phyloP scores from a whole-genome alignment of 92 coral and sea anemone genomes.

The Desmophyllum pertusum region DNA sequence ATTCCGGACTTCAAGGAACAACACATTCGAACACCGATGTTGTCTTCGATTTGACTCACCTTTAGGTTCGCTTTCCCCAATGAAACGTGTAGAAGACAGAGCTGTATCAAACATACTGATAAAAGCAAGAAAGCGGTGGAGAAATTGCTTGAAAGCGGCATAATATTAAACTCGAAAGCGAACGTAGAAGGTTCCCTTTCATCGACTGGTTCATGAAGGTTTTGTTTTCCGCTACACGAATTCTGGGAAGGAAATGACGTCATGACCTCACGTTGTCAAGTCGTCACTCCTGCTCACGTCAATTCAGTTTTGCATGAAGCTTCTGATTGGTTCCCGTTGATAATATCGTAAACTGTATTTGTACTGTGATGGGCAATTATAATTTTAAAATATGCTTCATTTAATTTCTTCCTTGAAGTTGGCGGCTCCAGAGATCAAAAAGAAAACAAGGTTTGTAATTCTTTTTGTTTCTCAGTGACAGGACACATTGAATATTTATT shows the following conservation, averaged over 20 bases:
- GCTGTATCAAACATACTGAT: conserved; percentile 12
- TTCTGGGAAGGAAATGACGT: conserved; percentile 33
- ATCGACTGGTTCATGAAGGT: neutral
- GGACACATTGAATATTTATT: too few relatives aligned
- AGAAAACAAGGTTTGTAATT: too few relatives aligned
- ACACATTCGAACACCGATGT: neutral
- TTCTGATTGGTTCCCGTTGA: neutral
- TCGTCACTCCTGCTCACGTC: neutral
- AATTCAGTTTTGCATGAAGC: too few relatives aligned
- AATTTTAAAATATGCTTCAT: too few relatives aligned
- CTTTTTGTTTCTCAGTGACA: too few relatives aligned
- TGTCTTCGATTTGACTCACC: conserved; percentile 11
- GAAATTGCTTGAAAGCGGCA: neutral
- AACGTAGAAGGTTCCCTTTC: neutral
- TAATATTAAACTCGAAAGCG: neutral
- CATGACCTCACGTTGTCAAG: neutral
- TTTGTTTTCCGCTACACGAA: neutral
- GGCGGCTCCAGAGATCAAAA: too few relatives aligned
- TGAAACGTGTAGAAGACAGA: conserved; percentile 11
- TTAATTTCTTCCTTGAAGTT: too few relatives aligned
- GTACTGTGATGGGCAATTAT: neutral
- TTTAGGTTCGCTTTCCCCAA: neutral
- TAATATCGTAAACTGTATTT: neutral
- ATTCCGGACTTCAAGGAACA: neutral
- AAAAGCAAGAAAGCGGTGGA: neutral